These are phyloP conservation scores for Ostrea denselamellosa DNA, from an alignment of 1,140 invertebrate species.

Conservation along the genomic window DNA sequence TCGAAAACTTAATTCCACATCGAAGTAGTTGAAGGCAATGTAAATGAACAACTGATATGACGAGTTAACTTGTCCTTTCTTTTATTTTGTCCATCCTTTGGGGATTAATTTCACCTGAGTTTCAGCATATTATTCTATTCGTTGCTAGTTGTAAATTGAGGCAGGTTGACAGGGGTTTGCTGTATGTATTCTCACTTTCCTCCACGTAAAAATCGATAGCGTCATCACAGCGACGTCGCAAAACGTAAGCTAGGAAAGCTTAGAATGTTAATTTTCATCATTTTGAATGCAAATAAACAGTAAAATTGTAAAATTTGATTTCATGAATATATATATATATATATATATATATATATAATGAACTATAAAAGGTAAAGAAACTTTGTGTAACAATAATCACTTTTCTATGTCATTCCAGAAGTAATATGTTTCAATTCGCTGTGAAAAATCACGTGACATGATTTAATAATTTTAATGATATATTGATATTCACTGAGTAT, in stretches of 20 bases:
- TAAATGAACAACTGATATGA: neutral
- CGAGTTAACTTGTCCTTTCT: neutral
- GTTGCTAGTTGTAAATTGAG: conserved; percentile 19
- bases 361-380: no score
- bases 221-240: neutral
- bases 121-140: neutral
- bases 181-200: conserved; percentile 6
- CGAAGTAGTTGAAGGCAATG: neutral
- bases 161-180: neutral
- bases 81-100: neutral
- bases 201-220: neutral
- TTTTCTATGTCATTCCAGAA: no score
- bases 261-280: no score
- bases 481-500: no score
- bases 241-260: neutral
- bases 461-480: no score
- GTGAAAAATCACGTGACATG: no score
- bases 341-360: neutral
- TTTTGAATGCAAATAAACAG: neutral
- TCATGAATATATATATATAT: neutral
- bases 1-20: neutral
- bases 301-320: neutral
- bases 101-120: neutral
- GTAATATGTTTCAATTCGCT: no score
- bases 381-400: no score